Evolutionary conservation across 92 coral and sea anemone species (phyloP), one percentile per base, ranked within the genome.

Genomic region (Virgularia gustaviana): DNA sequence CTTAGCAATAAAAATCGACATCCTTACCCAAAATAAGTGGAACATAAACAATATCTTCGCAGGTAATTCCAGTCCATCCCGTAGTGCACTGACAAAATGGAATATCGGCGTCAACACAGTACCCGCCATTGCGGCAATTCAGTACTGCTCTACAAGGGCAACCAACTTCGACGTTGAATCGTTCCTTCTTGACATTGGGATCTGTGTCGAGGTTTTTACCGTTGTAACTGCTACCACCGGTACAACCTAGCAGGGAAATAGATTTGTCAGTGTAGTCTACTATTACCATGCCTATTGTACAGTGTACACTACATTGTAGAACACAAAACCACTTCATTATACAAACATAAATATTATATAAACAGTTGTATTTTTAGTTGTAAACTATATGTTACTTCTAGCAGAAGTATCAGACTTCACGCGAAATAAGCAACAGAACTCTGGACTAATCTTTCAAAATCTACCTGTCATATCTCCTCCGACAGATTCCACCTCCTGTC

Each of bases 131-230:
- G 0, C 60, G 23, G 51, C 75, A 68, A 12, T 49, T 42, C 72
- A 86, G 60, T 9, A 63, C 88, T n/a, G 73, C 0, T 1, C 33
- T 67, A 66, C 98, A 92, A 1, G 98, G 98, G 75, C 98, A 92
- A 10, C 96, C 96, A 24, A 73, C 71, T 30, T 65, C 90, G 13
- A 89, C 96, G 33, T 89, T 86, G 77, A 89, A 89, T 15, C 94
- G 85, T 16, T 83, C 79, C 9, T 70, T 86, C 36, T 78, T 86
- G 45, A 94, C 79, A 29, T 70, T 63, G 11, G 73, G 53, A 35
- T 86, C 88, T 30, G 60, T 68, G 30, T 68, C 75, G 61, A 94
- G 67, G 56, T 89, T 82, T 4, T 83, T 78, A 20, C 99, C 99
- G 38, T 94, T 89, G 80, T 78, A 94, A 33, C 80, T 79, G 41